Percentiles rank a stretch among this genome's conserved stretches.
phyloP scores from a whole-genome alignment of 2,888 invertebrate genomes.

The Hemithea aestivaria region DNA sequence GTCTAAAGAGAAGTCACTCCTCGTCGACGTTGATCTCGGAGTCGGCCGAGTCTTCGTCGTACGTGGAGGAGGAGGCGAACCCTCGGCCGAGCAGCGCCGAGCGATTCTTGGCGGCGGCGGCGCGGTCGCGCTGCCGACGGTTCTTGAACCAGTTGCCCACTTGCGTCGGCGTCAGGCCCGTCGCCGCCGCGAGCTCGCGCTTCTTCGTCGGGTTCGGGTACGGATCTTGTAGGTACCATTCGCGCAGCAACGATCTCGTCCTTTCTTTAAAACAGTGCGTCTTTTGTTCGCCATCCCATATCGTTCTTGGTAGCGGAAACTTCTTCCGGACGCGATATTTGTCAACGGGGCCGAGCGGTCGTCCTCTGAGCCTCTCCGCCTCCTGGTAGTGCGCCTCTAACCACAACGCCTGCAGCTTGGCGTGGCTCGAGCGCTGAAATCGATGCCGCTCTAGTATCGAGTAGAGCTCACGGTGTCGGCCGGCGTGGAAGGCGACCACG shows the following conservation, averaged over 20 bases:
- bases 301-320: conserved; percentile 98
- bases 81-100: conserved; percentile 80
- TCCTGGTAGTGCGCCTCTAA: conserved; percentile 99
- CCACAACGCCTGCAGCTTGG: conserved; percentile 97
- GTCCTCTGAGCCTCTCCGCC: conserved; percentile 95
- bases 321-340: conserved; percentile 95
- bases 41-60: conserved; percentile 75
- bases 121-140: conserved; percentile 96
- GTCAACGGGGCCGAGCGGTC: conserved; percentile 91
- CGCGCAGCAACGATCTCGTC: conserved; percentile 94
- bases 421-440: conserved; percentile 97
- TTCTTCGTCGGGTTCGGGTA: conserved; percentile 99
- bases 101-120: conserved; percentile 98
- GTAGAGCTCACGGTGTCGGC: conserved; percentile 98
- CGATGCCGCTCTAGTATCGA: conserved; percentile 95
- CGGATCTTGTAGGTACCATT: conserved; percentile 99
- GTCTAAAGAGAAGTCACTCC: conserved; percentile 55
- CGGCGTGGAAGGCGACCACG: conserved; percentile 97
- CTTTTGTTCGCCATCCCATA: conserved; percentile 99
- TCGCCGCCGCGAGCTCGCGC: conserved; percentile 95
- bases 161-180: conserved; percentile 97
- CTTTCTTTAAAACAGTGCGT: conserved; percentile 99
- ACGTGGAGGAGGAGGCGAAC: conserved; percentile 73
- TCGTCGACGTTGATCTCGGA: conserved; percentile 76
- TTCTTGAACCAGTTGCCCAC: conserved; percentile 99